phyloP scores from a whole-genome alignment of 2,797 vertebrate genomes.

The Cottoperca gobio region DNA sequence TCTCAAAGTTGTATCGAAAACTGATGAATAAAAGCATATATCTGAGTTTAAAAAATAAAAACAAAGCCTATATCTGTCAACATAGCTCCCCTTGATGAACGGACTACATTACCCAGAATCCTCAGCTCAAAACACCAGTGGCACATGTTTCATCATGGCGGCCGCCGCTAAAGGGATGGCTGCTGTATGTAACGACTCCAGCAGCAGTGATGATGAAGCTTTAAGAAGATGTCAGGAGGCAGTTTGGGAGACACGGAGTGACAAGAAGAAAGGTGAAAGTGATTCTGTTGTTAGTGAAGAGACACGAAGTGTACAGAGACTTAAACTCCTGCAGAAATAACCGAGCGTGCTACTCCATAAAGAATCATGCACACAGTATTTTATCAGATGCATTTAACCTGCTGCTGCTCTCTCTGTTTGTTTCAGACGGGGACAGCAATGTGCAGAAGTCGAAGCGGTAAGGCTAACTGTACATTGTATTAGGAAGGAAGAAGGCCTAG shows the following conservation, averaged over 20 bases:
- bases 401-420: not conserved
- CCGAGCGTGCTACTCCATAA: not conserved
- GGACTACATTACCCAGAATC: conserved; percentile 77
- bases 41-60: not conserved
- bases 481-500: not conserved
- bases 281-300: fast-evolving
- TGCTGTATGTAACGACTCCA: conserved; percentile 46
- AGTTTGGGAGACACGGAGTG: conserved; percentile 72
- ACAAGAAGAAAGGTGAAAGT: conserved; percentile 41
- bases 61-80: no score
- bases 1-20: not conserved
- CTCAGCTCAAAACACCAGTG: conserved; percentile 46
- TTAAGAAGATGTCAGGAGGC: conserved; percentile 80
- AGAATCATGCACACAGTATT: not conserved
- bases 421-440: conserved; percentile 56
- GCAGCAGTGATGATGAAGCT: conserved; percentile 81
- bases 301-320: not conserved
- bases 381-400: not conserved
- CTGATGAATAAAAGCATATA: conserved; percentile 15
- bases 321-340: not conserved
- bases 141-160: conserved; percentile 72
- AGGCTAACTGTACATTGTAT: conserved; percentile 24
- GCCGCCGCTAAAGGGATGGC: conserved; percentile 35
- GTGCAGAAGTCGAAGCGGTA: conserved; percentile 77
- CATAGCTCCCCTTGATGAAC: fast-evolving